phyloP scores from a whole-genome alignment of 2,113 vertebrate genomes.

The Gnathonemus longibarbis region DNA sequence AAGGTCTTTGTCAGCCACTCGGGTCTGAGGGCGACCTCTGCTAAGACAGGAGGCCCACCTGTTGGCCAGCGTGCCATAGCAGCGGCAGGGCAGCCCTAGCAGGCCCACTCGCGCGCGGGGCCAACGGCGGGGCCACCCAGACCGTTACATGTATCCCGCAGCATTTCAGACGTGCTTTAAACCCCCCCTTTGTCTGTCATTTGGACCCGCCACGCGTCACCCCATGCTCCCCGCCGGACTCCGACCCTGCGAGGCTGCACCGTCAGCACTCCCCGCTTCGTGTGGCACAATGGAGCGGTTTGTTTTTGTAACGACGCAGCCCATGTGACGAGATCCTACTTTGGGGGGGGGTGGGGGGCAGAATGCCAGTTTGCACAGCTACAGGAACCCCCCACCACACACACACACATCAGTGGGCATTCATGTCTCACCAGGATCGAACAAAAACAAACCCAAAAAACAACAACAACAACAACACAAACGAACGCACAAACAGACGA shows the following conservation, averaged over 20 bases:
- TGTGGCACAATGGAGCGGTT: conserved; percentile 61
- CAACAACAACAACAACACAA: not conserved
- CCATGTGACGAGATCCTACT: conserved; percentile 62
- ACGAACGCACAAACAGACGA: not conserved
- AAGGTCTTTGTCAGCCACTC: conserved; percentile 56
- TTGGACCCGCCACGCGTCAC: not conserved
- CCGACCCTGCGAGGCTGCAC: conserved; percentile 55
- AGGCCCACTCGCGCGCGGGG: not conserved
- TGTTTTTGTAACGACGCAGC: conserved; percentile 65
- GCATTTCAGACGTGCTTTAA: not conserved
- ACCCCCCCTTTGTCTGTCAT: not conserved
- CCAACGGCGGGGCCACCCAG: not conserved
- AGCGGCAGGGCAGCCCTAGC: conserved; percentile 29
- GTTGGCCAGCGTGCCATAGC: conserved; percentile 41
- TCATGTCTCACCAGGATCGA: not conserved
- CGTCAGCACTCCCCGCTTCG: conserved; percentile 67
- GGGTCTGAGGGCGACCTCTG: conserved; percentile 53
- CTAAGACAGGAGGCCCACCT: conserved; percentile 39
- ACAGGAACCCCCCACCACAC: not conserved
- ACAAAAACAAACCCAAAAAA: not conserved
- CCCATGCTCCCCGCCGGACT: not conserved
- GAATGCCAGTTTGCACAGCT: conserved; percentile 55
- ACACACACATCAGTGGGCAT: no score
- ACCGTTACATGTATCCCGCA: not conserved
- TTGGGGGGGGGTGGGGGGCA: conserved; percentile 57